A percentile compares a stretch with the other conserved stretches of the same genome.
Evolutionary conservation across 2,797 vertebrate species (phyloP).

Genomic region (Anguilla megastoma): DNA sequence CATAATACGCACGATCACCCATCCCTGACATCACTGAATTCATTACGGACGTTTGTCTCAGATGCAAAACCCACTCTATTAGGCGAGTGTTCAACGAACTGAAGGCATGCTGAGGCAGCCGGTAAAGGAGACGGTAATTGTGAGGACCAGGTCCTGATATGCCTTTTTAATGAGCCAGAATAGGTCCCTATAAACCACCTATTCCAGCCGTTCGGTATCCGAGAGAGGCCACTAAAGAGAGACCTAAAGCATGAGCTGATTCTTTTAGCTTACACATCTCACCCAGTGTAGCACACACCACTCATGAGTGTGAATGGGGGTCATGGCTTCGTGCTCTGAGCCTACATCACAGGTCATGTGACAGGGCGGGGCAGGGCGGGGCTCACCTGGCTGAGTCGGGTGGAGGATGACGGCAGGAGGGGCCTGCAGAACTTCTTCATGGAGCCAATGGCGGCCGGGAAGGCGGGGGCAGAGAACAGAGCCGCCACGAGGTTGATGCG

Average conservation of each 20-base stretch:
- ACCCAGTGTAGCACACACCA: neutral
- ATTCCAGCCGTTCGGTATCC: neutral
- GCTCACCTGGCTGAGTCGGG: conserved; percentile 87
- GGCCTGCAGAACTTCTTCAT: conserved; percentile 97
- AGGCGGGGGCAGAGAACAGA: conserved; percentile 93
- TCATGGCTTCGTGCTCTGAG: neutral
- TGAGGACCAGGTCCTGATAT: neutral
- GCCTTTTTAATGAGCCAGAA: neutral
- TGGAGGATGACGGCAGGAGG: conserved; percentile 87
- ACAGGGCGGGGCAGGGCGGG: neutral
- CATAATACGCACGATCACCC: too few relatives aligned
- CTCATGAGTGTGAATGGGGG: neutral
- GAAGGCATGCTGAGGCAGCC: too few relatives aligned
- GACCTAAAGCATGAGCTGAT: neutral
- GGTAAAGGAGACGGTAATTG: too few relatives aligned
- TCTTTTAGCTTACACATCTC: neutral
- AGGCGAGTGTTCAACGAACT: too few relatives aligned
- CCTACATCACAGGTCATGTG: neutral
- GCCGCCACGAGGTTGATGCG: conserved; percentile 93
- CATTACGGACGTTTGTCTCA: too few relatives aligned
- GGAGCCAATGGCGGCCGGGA: conserved; percentile 94
- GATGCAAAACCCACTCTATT: too few relatives aligned
- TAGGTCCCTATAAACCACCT: neutral
- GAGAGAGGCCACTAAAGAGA: neutral
- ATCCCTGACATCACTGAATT: too few relatives aligned